Evolutionary conservation across 2,113 vertebrate species (phyloP), one percentile per base, ranked within the genome.

Genomic region (Opisthocomus hoazin): DNA sequence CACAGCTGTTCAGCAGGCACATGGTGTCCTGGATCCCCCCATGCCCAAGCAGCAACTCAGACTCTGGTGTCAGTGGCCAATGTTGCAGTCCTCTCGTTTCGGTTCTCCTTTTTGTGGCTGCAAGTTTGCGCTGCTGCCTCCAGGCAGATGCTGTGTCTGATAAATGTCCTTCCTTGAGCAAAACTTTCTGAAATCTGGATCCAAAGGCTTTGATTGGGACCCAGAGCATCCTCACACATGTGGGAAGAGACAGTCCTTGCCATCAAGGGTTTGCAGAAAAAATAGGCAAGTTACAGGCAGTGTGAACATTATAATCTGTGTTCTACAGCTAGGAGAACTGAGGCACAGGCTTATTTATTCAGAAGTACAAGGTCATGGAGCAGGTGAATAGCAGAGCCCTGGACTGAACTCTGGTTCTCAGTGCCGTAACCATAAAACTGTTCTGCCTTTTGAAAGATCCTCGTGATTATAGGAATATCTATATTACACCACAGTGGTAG

Each of bases 281-380:
- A 90, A 60, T 5, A 71, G 68, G 8, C 54, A 58, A 81, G n/a
- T 90, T 78, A 63, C 15, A 61, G 70, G 23, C 53, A 7, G 3
- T 1, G 3, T 75, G 66, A 83, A 45, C 32, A 5, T 61, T 3
- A 2, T 65, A 73, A 76, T 80, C n/a, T 0, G 0, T 84, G 32
- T 80, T 85, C 74, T 73, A 76, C 37, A 73, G 29, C 29, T 65
- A 30, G 39, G 45, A 82, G 37, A 71, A 37, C 65, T 85, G 81
- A 94, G 45, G 17, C 36, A 75, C 5, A 16, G 32, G 16, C 36
- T 82, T 46, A 29, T 41, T 79, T 79, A 69, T 68, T 76, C 13
- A 1, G n/a, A 63, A 83, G 2, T 32, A 85, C 39, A 57, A 69
- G 68, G 48, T 83, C 69, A 11, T 37, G 45, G 66, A 90, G 41